phyloP scores from a whole-genome alignment of 2,888 invertebrate genomes.

The Rhamnusium bicolor region DNA sequence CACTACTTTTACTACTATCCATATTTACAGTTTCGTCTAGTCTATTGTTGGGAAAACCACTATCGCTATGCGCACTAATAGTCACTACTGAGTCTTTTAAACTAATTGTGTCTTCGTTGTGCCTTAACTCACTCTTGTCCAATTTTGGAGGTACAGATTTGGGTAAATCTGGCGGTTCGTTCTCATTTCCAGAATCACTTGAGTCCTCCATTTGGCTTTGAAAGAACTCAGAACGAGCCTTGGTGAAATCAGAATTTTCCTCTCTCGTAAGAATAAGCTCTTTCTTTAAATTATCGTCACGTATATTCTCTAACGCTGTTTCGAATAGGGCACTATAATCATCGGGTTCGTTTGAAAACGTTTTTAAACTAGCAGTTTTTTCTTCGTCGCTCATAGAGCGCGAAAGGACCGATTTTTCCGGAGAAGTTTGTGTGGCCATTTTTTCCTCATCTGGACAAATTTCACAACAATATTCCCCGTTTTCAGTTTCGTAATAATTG shows the following conservation, averaged over 20 bases:
- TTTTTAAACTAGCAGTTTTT: conserved; percentile 70
- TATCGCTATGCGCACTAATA: conserved; percentile 53
- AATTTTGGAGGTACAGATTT: conserved; percentile 56
- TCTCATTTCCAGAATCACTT: conserved; percentile 53
- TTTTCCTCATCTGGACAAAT: conserved; percentile 88
- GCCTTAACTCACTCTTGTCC: conserved; percentile 45
- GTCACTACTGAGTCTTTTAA: conserved; percentile 30
- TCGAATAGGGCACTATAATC: conserved; percentile 68
- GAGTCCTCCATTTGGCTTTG: conserved; percentile 66
- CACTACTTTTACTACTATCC: conserved; percentile 56
- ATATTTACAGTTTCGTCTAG: conserved; percentile 49
- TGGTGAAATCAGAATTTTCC: conserved; percentile 59
- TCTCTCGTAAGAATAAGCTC: conserved; percentile 54
- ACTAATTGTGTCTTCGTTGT: conserved; percentile 30
- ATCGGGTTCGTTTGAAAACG: conserved; percentile 61
- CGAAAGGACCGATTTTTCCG: conserved; percentile 58
- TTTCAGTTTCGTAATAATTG: conserved; percentile 84
- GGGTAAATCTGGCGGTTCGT: conserved; percentile 63
- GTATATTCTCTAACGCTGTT: conserved; percentile 61
- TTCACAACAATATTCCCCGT: conserved; percentile 86
- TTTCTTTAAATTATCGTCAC: conserved; percentile 43
- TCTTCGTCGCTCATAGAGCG: conserved; percentile 76
- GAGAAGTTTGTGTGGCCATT: conserved; percentile 50
- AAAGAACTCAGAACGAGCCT: conserved; percentile 70
- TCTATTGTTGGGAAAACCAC: conserved; percentile 59